Percentiles rank a stretch among this genome's conserved stretches.
phyloP scores from a whole-genome alignment of 92 coral and sea anemone genomes.

The Parazoanthus darwini region DNA sequence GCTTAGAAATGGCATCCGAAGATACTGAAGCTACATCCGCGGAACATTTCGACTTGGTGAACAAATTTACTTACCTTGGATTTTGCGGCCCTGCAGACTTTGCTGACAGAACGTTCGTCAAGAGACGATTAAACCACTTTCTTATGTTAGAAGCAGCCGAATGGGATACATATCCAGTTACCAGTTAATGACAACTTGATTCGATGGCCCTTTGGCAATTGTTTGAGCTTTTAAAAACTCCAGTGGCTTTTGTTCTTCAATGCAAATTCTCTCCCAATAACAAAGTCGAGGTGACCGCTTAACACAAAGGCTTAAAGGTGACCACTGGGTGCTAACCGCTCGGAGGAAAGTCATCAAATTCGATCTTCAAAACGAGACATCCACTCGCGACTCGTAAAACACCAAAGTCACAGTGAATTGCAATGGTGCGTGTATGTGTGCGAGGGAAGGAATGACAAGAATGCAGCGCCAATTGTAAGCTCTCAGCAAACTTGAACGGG shows the following conservation, averaged over 20 bases:
- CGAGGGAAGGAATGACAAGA: slow-evolving; percentile 23
- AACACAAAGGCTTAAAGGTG: background rate
- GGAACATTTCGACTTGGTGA: background rate
- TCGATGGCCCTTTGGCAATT: slow-evolving; percentile 42
- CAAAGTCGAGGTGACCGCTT: background rate
- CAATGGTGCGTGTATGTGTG: slow-evolving; percentile 1
- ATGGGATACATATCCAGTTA: slow-evolving; percentile 23
- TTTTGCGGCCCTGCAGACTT: background rate
- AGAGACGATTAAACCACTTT: slow-evolving; percentile 23
- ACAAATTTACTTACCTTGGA: background rate
- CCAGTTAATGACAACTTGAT: slow-evolving; percentile 40
- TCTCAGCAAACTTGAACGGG: background rate
- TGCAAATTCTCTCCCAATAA: slow-evolving; percentile 22
- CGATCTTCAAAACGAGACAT: background rate
- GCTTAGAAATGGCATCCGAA: slow-evolving; percentile 9
- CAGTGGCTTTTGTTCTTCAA: slow-evolving; percentile 42
- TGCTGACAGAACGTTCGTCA: background rate
- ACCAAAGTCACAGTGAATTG: background rate
- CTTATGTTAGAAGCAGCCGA: background rate
- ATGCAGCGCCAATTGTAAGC: slow-evolving; percentile 13
- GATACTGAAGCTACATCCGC: background rate
- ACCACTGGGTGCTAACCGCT: background rate
- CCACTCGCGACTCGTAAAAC: background rate
- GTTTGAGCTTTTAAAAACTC: slow-evolving; percentile 30
- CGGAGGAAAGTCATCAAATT: background rate